Evolutionary conservation across 2,797 vertebrate species (phyloP).

Genomic region (Anguilla marmorata): DNA sequence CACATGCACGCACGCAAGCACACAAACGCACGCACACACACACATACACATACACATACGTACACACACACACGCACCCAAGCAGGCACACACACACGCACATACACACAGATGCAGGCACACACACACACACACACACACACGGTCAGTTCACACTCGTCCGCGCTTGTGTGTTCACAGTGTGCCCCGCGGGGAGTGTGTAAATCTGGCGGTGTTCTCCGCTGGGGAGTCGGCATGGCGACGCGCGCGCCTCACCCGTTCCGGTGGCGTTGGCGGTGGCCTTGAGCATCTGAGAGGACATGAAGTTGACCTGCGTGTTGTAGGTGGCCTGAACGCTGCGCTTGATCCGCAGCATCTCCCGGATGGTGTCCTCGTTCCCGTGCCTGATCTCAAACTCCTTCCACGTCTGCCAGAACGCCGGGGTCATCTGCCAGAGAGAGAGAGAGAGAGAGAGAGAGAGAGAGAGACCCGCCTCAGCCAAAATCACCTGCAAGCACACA

Average conservation of each 20-base stretch:
- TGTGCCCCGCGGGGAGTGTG: neutral
- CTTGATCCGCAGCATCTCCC: conserved; percentile 92
- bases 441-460: neutral
- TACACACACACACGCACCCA: no score
- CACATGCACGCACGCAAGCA: no score
- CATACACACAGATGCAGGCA: no score
- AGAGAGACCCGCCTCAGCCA: neutral
- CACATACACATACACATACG: no score
- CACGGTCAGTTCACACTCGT: neutral
- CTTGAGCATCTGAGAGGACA: conserved; percentile 93
- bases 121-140: neutral
- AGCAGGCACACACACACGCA: no score
- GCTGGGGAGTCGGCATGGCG: neutral
- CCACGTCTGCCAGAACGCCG: conserved; percentile 91
- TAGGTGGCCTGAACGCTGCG: conserved; percentile 95
- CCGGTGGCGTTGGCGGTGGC: conserved; percentile 83
- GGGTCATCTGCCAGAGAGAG: conserved; percentile 72
- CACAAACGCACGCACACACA: neutral
- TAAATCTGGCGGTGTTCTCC: neutral
- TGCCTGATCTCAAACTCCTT: conserved; percentile 95
- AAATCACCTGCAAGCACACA: neutral
- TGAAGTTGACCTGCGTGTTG: conserved; percentile 97
- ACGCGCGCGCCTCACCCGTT: conserved; percentile 67
- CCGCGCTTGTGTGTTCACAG: neutral
- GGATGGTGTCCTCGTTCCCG: conserved; percentile 94